Conservation (phyloP, 2,888 invertebrate genomes). For the Acrocyrtus sp. region DNA sequence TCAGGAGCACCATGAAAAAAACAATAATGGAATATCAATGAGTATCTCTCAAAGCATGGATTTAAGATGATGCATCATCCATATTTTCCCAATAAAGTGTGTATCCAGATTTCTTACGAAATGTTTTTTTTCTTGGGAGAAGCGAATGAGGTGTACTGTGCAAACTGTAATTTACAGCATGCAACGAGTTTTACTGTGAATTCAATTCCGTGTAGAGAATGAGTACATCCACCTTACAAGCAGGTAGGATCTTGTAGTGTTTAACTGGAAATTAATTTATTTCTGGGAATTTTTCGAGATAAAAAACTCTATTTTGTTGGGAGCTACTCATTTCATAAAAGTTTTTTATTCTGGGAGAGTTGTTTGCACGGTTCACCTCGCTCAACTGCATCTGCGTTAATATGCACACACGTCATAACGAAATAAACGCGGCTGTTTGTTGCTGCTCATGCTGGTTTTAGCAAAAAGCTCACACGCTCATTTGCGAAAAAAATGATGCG, state of each 20-base stretch:
- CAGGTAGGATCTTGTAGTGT: too few species aligned
- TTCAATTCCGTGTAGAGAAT: neutral
- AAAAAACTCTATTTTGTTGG: neutral
- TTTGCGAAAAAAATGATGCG: neutral
- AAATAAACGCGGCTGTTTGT: neutral
- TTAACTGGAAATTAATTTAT: too few species aligned
- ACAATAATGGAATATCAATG: slow-evolving; percentile 39
- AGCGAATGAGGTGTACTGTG: too few species aligned
- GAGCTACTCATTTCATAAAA: too few species aligned
- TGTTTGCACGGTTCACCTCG: slow-evolving; percentile 25
- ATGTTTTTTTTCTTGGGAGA: too few species aligned
- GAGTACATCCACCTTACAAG: too few species aligned
- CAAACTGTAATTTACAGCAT: neutral
- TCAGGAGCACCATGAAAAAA: neutral
- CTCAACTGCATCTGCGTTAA: slow-evolving; percentile 16
- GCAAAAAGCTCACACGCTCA: neutral
- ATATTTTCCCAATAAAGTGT: neutral
- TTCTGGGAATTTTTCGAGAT: neutral
- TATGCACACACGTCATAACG: neutral
- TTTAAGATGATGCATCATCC: too few species aligned
- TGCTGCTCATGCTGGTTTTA: neutral
- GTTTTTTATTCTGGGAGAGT: neutral
- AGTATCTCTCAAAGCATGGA: too few species aligned
- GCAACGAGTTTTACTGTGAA: neutral
- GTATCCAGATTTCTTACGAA: too few species aligned